Evolutionary conservation across 2,113 vertebrate genomes (phyloP).

Genomic region (Falco punctatus): DNA sequence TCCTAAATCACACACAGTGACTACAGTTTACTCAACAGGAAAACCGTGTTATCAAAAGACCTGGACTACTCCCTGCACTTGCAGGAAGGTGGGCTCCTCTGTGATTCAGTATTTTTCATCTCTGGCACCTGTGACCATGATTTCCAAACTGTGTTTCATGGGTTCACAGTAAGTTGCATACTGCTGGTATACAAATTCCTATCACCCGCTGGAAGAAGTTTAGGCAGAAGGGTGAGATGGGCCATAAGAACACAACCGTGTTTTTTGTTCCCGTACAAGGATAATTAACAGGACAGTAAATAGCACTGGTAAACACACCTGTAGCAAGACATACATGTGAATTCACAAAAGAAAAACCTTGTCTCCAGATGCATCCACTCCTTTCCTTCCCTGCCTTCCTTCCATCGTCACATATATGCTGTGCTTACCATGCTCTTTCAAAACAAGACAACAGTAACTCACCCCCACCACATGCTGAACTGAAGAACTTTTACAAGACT

Average conservation of each 20-base stretch:
- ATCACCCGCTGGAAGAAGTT: background rate
- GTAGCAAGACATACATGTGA: background rate
- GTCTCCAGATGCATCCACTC: background rate
- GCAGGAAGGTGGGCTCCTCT: background rate
- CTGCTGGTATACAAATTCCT: fast-evolving
- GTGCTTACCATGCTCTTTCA: background rate
- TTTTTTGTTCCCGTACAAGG: background rate
- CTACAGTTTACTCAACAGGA: background rate
- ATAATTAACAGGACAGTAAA: background rate
- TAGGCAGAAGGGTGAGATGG: background rate
- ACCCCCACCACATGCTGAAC: background rate
- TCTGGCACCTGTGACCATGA: background rate
- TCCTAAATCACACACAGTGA: background rate
- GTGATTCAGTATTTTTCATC: background rate
- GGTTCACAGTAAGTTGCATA: background rate
- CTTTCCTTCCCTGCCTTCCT: background rate
- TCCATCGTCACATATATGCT: background rate
- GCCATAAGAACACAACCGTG: background rate
- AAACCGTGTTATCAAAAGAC: background rate
- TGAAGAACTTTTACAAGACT: background rate
- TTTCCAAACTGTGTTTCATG: background rate
- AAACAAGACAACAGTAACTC: background rate
- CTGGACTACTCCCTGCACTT: background rate
- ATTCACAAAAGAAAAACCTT: background rate
- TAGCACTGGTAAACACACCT: background rate